phyloP scores from a whole-genome alignment of 2,888 invertebrate genomes.

The Phaedon cochleariae region DNA sequence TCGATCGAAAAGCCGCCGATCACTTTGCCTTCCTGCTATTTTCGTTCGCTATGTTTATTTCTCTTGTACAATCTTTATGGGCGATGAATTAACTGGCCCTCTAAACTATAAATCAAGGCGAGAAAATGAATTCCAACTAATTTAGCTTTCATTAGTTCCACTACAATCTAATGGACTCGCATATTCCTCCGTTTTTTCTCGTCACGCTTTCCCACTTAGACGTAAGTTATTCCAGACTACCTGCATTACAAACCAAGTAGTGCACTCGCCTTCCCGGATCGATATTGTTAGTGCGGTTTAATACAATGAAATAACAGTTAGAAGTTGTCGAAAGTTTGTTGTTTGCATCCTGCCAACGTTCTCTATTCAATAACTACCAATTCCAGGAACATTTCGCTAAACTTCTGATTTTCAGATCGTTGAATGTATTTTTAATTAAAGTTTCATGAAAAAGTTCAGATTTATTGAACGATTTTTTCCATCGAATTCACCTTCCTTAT shows the following conservation, averaged over 20 bases:
- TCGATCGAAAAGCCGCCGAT: too few relatives aligned
- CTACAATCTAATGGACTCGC: conserved; percentile 25
- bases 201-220: conserved; percentile 38
- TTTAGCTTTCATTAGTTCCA: conserved; percentile 33
- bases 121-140: conserved; percentile 28
- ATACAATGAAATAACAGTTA: conserved; percentile 42
- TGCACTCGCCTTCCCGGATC: conserved; percentile 24
- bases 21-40: neutral
- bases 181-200: conserved; percentile 32
- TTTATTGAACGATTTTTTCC: conserved; percentile 34
- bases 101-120: conserved; percentile 20
- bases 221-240: conserved; percentile 37
- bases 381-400: conserved; percentile 20
- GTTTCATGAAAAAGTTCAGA: conserved; percentile 35
- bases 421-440: conserved; percentile 38
- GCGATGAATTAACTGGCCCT: neutral
- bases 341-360: conserved; percentile 35
- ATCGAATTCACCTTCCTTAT: conserved; percentile 26
- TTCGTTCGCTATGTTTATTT: neutral
- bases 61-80: neutral
- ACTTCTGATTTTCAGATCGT: conserved; percentile 33
- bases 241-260: conserved; percentile 32
- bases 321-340: conserved; percentile 42
- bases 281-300: conserved; percentile 42
- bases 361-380: conserved; percentile 38